Percentiles rank a stretch among this genome's conserved stretches.
Conservation (phyloP, 2,113 vertebrate genomes). For the Onychostruthus taczanowskii region DNA sequence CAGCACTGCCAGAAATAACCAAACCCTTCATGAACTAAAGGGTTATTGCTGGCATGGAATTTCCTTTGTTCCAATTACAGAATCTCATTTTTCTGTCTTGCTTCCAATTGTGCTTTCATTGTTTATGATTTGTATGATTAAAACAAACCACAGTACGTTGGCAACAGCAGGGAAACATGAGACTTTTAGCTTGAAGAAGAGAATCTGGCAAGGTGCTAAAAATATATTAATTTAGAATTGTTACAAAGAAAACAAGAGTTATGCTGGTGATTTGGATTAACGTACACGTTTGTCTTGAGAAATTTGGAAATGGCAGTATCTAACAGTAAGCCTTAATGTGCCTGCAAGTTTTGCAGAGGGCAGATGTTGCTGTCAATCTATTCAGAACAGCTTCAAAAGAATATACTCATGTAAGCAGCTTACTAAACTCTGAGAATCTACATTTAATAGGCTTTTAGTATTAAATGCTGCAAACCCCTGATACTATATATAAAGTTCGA, state of each 20-base stretch:
- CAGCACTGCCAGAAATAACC: constrained; percentile 46
- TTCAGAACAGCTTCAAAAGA: constrained; percentile 28
- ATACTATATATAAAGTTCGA: neutral
- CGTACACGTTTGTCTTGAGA: neutral
- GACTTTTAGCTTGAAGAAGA: neutral
- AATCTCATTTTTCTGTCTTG: constrained; percentile 49
- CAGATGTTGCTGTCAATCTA: neutral
- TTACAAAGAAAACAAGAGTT: neutral
- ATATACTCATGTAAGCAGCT: constrained; percentile 21
- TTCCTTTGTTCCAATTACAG: constrained; percentile 52
- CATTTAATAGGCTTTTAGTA: constrained; percentile 56
- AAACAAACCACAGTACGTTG: neutral
- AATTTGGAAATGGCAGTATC: neutral
- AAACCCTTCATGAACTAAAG: constrained; percentile 8
- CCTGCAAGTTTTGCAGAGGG: constrained; percentile 1
- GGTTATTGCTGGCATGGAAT: constrained; percentile 48
- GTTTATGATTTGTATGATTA: constrained; percentile 51
- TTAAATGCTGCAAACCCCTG: constrained; percentile 24
- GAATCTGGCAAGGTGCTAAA: constrained; percentile 42
- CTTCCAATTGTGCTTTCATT: constrained; percentile 46
- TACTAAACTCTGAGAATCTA: constrained; percentile 31
- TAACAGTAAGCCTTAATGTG: neutral
- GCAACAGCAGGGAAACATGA: constrained; percentile 47
- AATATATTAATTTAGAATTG: constrained; percentile 13
- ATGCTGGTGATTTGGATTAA: neutral